These are phyloP conservation scores for Pygmarrhopalites habei DNA, from an alignment of 1,140 invertebrate genomes.

Conservation along the genomic window DNA sequence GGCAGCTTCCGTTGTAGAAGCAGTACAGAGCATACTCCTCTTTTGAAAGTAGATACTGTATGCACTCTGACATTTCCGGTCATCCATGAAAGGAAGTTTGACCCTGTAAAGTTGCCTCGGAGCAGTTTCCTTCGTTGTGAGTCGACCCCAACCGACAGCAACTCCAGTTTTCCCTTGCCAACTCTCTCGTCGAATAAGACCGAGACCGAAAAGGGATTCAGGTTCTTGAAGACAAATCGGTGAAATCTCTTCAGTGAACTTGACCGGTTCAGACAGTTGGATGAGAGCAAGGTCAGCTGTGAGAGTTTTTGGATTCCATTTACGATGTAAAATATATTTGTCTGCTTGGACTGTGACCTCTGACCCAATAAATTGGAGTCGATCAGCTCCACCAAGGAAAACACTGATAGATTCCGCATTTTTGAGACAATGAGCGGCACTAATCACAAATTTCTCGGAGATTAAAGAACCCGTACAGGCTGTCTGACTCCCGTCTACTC, in stretches of 20 bases:
- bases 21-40: conserved; percentile 35
- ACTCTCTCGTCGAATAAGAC: conserved; percentile 21
- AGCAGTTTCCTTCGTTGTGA: conserved; percentile 23
- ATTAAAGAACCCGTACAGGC: conserved; percentile 35
- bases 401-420: conserved; percentile 36
- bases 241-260: conserved; percentile 32
- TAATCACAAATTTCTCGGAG: conserved; percentile 27
- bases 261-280: conserved; percentile 28
- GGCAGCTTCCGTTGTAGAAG: conserved; percentile 25
- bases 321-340: conserved; percentile 34
- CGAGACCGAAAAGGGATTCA: background rate
- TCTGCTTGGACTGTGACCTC: conserved; percentile 36
- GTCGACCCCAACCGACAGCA: conserved; percentile 34
- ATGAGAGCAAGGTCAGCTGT: conserved; percentile 33
- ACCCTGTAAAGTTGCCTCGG: conserved; percentile 32
- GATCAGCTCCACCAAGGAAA: conserved; percentile 35
- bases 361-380: conserved; percentile 24
- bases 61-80: conserved; percentile 15
- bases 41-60: conserved; percentile 28
- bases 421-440: conserved; percentile 35
- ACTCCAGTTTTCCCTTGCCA: conserved; percentile 27
- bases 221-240: conserved; percentile 31
- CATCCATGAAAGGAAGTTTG: conserved; percentile 27
- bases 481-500: conserved; percentile 32
- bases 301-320: conserved; percentile 31